These are phyloP conservation scores for Chiloscyllium plagiosum DNA, from an alignment of 2,113 vertebrate genomes.

Conservation along the genomic window DNA sequence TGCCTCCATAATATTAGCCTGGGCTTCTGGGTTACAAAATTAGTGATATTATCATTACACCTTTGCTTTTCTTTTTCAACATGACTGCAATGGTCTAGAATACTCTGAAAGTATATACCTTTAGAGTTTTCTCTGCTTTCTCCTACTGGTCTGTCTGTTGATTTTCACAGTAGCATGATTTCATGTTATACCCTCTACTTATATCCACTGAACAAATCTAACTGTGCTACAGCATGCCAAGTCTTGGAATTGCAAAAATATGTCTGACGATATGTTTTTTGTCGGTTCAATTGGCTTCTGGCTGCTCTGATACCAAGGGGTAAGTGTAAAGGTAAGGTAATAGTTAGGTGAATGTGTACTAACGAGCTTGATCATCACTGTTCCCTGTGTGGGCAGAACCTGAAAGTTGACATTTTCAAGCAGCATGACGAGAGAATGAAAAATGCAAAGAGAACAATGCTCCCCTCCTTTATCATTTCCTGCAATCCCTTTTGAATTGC, in stretches of 20 bases:
- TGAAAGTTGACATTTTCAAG: constrained; percentile 2
- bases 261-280: neutral
- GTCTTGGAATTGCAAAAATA: neutral
- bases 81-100: neutral
- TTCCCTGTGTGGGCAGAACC: neutral
- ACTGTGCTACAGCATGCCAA: neutral
- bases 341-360: neutral
- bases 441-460: neutral
- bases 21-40: too few relatives aligned
- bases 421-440: neutral
- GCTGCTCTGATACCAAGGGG: neutral
- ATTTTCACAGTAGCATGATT: neutral
- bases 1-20: too few relatives aligned
- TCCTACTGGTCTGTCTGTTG: neutral
- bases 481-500: neutral
- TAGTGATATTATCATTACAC: too few relatives aligned
- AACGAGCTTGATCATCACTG: neutral
- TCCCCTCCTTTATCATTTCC: neutral
- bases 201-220: neutral
- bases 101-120: neutral
- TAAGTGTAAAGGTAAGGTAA: neutral
- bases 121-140: neutral
- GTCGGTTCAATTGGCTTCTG: neutral
- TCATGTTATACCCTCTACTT: neutral
- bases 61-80: too few relatives aligned